Evolutionary conservation across 2,113 vertebrate genomes (phyloP).

Genomic region (Tetrao urogallus): DNA sequence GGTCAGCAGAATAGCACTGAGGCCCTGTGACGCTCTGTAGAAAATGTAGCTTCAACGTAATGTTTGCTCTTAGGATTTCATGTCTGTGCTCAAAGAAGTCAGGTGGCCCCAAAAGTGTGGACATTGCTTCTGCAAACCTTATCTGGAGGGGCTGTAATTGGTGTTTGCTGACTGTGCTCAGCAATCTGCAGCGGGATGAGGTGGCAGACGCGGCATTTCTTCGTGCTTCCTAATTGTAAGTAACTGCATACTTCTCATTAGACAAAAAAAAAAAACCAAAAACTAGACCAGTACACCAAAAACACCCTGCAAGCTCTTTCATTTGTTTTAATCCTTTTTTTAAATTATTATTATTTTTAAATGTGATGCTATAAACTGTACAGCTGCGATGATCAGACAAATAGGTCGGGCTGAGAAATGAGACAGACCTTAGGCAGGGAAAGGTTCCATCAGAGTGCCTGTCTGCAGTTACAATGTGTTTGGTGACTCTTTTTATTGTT

Average conservation of each 20-base stretch:
- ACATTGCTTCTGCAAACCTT: neutral
- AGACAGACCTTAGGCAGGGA: neutral
- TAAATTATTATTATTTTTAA: too few species aligned
- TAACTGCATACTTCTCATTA: rapidly evolving
- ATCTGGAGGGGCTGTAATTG: neutral
- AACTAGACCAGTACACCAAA: neutral
- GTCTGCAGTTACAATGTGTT: neutral
- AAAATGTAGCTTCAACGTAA: neutral
- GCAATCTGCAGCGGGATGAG: neutral
- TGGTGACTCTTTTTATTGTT: neutral
- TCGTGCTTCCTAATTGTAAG: neutral
- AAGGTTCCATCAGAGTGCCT: neutral
- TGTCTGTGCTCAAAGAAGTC: neutral
- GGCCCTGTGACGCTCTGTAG: neutral
- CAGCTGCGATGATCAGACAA: neutral
- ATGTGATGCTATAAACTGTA: neutral
- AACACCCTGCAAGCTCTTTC: neutral
- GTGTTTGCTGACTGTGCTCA: neutral
- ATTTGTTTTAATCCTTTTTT: neutral
- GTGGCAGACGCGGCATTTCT: rapidly evolving
- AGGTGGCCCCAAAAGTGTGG: neutral
- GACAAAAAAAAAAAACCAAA: neutral
- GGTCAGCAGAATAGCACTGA: neutral
- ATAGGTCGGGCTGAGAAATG: neutral
- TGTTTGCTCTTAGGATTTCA: rapidly evolving